Evolutionary conservation across 2,888 invertebrate genomes (phyloP), one percentile per base, ranked within the genome.

Genomic region (Leucophenga montana): DNA sequence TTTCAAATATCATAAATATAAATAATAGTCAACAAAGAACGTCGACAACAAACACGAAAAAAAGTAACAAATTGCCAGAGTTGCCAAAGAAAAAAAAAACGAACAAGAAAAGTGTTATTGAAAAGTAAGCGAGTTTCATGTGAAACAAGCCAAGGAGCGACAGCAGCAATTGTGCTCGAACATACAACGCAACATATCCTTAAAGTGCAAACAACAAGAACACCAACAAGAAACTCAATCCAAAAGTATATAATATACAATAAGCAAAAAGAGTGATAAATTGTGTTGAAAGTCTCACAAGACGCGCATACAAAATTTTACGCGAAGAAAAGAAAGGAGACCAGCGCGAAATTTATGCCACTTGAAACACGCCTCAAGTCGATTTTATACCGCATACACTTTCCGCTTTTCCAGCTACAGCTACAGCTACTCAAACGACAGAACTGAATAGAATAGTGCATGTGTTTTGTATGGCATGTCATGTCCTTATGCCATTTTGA

Each of bases 291-390:
- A 73, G 75, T 74, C 74, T 75, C 78, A 48, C 62, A 77, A 78
- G 79, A 76, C 78, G 75, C 77, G 77, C 79, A 79, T 79, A 79
- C n/a, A 79, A 79, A 79, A 77, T 75, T 75, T 75, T 62, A 3
- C 46, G 20, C 75, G 2, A 39, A 39, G 39, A 3, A 11, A 39
- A 39, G 11, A 39, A 39, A 39, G 11, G 11, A 39, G 8, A 11
- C 75, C 69, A 59, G 61, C 64, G 56, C 69, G 69, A 65, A 66
- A 73, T 70, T 77, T 76, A 68, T 67, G 75, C 71, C 72, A 76
- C 57, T 50, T 16, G 50, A 50, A 62, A 16, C 16, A 27, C 33
- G 54, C 56, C n/a, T 53, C 22, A n/a, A 20, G 22, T n/a, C 6
- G 27, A 27, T 4, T 27, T 27, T 27, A 27, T 27, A 27, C 3